Evolutionary conservation across 1,140 invertebrate species (phyloP).

Genomic region (Medauroidea extradentata): DNA sequence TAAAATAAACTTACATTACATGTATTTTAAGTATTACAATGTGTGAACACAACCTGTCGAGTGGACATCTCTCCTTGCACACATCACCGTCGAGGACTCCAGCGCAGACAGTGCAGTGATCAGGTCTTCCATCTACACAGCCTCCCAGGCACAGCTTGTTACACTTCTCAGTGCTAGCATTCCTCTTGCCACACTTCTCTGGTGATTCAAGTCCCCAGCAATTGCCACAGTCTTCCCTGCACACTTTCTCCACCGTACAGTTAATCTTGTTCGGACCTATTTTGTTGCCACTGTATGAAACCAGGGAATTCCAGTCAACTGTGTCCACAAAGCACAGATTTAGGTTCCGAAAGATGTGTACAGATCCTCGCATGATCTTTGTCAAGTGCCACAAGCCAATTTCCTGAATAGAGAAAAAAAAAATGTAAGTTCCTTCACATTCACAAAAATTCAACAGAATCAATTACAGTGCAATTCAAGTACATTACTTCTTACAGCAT

Average conservation of each 20-base stretch:
- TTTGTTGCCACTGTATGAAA: not conserved
- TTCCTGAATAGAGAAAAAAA: constrained; percentile 59
- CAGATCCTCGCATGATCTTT: constrained; percentile 74
- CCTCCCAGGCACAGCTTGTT: constrained; percentile 57
- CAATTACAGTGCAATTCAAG: too few species aligned
- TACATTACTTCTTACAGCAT: too few species aligned
- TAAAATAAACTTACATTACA: too few species aligned
- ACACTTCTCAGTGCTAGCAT: constrained; percentile 38
- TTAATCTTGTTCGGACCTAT: constrained; percentile 3
- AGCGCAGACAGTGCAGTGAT: constrained; percentile 53
- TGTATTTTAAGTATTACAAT: too few species aligned
- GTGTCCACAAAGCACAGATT: constrained; percentile 84
- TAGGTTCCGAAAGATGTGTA: constrained; percentile 61
- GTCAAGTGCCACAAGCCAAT: constrained; percentile 79
- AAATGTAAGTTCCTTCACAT: too few species aligned
- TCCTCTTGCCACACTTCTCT: too few species aligned
- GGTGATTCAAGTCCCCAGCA: not conserved
- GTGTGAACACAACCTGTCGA: too few species aligned
- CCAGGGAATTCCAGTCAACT: constrained; percentile 72
- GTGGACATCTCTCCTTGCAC: constrained; percentile 50
- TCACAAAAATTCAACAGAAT: too few species aligned
- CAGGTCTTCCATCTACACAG: constrained; percentile 44
- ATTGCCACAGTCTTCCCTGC: not conserved
- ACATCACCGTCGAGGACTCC: constrained; percentile 39
- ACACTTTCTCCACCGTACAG: constrained; percentile 14